Evolutionary conservation across 2,797 vertebrate species (phyloP), one percentile per base, ranked within the genome.

Genomic region (Sebastes hopkinsi): DNA sequence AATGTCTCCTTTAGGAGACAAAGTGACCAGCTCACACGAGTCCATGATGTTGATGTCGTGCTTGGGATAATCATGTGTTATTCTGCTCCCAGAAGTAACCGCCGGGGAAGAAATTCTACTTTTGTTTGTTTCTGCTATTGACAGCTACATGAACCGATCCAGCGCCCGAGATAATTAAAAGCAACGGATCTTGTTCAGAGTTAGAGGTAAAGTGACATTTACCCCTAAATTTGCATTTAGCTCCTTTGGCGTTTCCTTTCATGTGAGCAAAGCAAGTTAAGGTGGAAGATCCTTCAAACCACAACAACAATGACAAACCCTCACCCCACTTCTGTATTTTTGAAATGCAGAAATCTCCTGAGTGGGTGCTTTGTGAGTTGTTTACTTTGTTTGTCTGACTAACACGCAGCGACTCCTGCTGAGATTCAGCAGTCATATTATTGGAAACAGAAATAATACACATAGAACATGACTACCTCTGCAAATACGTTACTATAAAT

Each of bases 351-450:
- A 81, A 75, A 64, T 77, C 87, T 86, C 90, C 46, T 18, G 75
- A 78, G 90, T 34, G 67, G 38, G 50, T 25, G 67, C 59, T 71
- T 29, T 67, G 67, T 36, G 62, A 67, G 80, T 68, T 82, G 81
- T 92, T 89, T 85, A 81, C 73, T 83, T 73, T 72, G 58, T 85
- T 87, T 75, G 56, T 72, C 22, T 75, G 75, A 72, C 4, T 66
- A 82, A 67, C 42, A 59, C 10, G 29, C n/a, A 60, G 67, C 8
- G 56, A 27, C 60, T 67, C 38, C 87, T 58, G 66, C 27, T 70
- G 25, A 52, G 65, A 65, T 36, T 67, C 62, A 29, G 18, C 34
- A 73, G 46, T 50, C 30, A 12, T 3, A 38, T 60, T 52, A 50
- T 12, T 77, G 38, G 78, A 77, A 83, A 80, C 66, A 72, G 42